These are phyloP conservation scores for Poecilia picta DNA, from an alignment of 2,797 vertebrate genomes.

Conservation along the genomic window DNA sequence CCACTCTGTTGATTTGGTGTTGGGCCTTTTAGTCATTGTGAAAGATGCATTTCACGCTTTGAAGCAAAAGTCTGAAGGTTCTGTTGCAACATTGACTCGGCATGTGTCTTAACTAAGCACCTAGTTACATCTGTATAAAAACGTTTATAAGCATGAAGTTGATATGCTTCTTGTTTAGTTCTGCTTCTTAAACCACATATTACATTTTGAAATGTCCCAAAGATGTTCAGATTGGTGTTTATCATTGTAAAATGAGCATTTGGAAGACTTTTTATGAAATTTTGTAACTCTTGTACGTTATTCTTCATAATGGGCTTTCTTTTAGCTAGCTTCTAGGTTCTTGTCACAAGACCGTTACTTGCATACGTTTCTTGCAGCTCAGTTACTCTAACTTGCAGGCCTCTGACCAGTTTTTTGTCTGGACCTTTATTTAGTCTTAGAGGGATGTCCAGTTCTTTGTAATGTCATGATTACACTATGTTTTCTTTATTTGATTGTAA, in stretches of 20 bases:
- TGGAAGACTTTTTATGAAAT: background rate
- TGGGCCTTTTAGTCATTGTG: background rate
- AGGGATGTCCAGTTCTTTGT: background rate
- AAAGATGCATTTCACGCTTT: constrained; percentile 35
- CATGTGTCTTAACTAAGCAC: background rate
- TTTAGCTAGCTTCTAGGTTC: background rate
- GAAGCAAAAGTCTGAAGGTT: constrained; percentile 1
- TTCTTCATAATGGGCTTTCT: background rate
- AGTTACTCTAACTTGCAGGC: background rate
- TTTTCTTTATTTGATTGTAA: background rate
- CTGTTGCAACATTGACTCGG: constrained; percentile 34
- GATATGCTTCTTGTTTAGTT: background rate
- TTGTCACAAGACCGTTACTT: background rate
- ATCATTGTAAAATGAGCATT: background rate
- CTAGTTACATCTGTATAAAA: background rate
- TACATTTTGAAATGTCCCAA: background rate
- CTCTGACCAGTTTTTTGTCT: background rate
- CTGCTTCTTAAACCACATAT: background rate
- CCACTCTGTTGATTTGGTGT: background rate
- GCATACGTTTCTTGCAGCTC: background rate
- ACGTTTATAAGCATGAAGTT: background rate
- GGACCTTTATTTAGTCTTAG: too few relatives aligned
- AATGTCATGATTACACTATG: background rate
- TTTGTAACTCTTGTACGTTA: background rate
- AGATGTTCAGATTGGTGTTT: background rate